Evolutionary conservation across 2,113 vertebrate species (phyloP), one percentile per base, ranked within the genome.

Genomic region (Colossoma macropomum): DNA sequence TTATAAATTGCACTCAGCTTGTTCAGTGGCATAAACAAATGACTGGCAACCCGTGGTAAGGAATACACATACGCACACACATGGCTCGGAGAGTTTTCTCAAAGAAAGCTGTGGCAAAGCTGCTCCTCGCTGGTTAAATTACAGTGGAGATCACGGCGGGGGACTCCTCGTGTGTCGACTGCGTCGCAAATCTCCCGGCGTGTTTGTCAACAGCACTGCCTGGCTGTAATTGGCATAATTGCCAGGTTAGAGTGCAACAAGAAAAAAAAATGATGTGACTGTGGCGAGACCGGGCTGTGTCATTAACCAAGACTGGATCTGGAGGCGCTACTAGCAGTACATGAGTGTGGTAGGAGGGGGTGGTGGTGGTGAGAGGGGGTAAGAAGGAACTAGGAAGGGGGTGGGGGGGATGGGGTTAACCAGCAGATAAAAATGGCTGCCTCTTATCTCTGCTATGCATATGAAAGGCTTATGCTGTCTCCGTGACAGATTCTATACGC

Each of bases 381-480:
- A 89, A 87, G 87, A 88, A 82, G 89, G 91, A 27, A 12, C 59
- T 72, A 27, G 27, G 17, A 69, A 30, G 25, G 0, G 48, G 70
- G 25, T 7, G 25, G 30, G 30, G 30, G 30, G 30, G 87, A 88
- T 86, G 82, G 88, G 87, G 87, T 82, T 90, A 89, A 88, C 79
- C 84, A 90, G 91, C 89, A 87, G 91, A 94, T 94, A 94, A 95
- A 86, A 94, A 94, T 94, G 92, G 92, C 91, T 90, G 92, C 89
- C 83, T 94, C 92, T 94, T 93, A 95, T 95, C 94, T 94, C 91
- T 82, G 73, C 90, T 90, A 90, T 93, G 92, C 92, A 94, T 94
- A 93, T 94, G 93, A 94, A 94, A 94, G 93, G 93, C 93, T 94
- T 94, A 93, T 86, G 89, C 86, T 82, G 91, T 92, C 92, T 93